A percentile compares a stretch with the other conserved stretches of the same genome.
These are phyloP conservation scores for Bagarius yarrelli DNA, from an alignment of 2,113 vertebrate species.

Conservation along the genomic window DNA sequence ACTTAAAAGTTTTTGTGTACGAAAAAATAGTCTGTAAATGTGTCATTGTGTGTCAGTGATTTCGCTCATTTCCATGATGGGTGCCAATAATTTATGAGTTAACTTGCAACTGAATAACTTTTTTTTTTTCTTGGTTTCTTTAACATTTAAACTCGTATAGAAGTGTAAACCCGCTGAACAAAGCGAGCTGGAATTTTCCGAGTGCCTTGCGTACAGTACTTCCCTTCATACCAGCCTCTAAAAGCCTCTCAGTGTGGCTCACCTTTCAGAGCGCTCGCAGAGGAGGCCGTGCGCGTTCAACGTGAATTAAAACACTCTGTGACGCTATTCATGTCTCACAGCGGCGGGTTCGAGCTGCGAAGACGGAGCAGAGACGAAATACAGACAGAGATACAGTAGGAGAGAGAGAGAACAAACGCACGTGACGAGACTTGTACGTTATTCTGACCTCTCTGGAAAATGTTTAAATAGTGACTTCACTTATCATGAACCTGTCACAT, in stretches of 20 bases:
- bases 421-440: constrained; percentile 2
- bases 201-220: background rate
- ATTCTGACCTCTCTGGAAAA: background rate
- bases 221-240: constrained; percentile 6
- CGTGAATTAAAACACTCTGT: constrained; percentile 26
- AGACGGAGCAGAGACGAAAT: background rate
- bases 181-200: background rate
- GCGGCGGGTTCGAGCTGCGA: background rate
- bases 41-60: background rate
- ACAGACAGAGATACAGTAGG: constrained; percentile 18
- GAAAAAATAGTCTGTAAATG: background rate
- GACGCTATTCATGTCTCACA: constrained; percentile 25
- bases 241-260: constrained; percentile 25
- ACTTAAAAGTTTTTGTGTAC: background rate
- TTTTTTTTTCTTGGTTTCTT: too few species aligned
- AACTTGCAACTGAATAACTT: background rate
- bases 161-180: background rate
- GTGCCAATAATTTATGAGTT: background rate
- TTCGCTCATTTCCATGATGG: background rate
- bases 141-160: too few species aligned
- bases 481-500: background rate
- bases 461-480: constrained; percentile 7
- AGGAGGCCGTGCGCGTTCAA: background rate
- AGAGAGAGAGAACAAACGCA: background rate
- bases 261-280: constrained; percentile 7